These are phyloP conservation scores for Oxyruncus cristatus DNA, from an alignment of 2,113 vertebrate species.

Conservation along the genomic window DNA sequence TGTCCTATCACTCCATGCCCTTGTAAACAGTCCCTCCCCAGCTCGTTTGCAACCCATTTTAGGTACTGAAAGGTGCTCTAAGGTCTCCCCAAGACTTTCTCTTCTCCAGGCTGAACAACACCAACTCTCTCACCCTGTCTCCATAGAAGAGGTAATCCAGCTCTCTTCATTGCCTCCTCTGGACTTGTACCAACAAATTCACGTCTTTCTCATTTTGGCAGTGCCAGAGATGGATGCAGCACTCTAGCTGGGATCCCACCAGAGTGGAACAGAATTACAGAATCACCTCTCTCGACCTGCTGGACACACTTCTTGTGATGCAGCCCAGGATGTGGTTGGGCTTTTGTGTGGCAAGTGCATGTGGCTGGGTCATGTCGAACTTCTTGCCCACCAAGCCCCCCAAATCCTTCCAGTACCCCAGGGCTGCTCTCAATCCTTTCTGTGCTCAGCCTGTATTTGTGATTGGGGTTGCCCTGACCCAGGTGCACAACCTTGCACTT, in stretches of 20 bases:
- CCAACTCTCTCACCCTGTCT: neutral
- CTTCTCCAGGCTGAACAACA: neutral
- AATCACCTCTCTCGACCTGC: neutral
- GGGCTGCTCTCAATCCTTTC: neutral
- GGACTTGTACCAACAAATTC: neutral
- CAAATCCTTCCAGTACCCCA: neutral
- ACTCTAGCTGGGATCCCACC: neutral
- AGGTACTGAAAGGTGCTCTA: neutral
- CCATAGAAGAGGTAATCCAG: neutral
- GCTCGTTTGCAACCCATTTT: neutral
- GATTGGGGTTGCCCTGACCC: neutral
- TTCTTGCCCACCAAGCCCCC: neutral
- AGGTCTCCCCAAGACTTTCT: neutral
- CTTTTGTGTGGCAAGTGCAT: neutral
- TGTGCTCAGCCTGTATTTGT: neutral
- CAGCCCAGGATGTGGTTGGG: neutral
- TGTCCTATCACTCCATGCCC: neutral
- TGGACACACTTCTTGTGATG: neutral
- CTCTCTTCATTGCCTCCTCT: neutral
- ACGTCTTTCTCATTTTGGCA: neutral
- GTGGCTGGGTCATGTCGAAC: neutral
- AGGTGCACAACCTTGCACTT: neutral
- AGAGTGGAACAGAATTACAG: neutral
- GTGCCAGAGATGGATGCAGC: neutral
- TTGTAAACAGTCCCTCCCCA: neutral